These are phyloP conservation scores for Micrastur ruficollis DNA, from an alignment of 2,797 vertebrate genomes.

Conservation along the genomic window DNA sequence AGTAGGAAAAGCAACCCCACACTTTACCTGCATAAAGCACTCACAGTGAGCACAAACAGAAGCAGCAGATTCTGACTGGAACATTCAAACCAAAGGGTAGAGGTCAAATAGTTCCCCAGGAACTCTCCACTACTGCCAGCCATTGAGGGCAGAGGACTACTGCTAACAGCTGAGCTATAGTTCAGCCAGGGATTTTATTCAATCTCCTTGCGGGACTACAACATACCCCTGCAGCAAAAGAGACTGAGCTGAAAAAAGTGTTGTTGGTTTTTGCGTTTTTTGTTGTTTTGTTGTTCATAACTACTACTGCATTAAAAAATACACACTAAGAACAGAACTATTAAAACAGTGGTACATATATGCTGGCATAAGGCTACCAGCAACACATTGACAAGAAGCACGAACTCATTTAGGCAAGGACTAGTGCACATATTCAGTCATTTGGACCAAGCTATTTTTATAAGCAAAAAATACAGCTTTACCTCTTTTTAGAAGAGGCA, in stretches of 20 bases:
- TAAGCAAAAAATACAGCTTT: neutral
- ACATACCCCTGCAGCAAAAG: constrained; percentile 67
- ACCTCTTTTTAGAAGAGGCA: neutral
- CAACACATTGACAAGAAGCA: neutral
- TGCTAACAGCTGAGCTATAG: constrained; percentile 68
- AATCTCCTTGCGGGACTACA: constrained; percentile 65
- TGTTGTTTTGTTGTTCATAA: constrained; percentile 11
- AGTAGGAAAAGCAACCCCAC: constrained; percentile 62
- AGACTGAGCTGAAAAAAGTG: constrained; percentile 59
- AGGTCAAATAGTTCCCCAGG: constrained; percentile 62
- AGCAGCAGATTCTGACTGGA: constrained; percentile 67
- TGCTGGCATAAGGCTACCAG: neutral
- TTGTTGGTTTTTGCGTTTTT: neutral
- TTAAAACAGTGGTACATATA: neutral
- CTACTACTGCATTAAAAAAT: constrained; percentile 24
- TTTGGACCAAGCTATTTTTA: neutral
- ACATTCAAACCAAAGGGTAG: constrained; percentile 61
- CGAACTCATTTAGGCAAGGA: neutral
- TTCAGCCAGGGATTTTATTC: constrained; percentile 64
- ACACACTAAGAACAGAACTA: constrained; percentile 13
- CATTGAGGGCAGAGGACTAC: constrained; percentile 64
- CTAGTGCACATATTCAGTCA: neutral
- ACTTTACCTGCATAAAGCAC: constrained; percentile 67
- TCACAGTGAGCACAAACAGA: constrained; percentile 67
- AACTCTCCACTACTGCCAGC: constrained; percentile 66